Base-by-base conservation (phyloP, 1,140 invertebrate genomes). In the Lasioglossum albipes region DNA sequence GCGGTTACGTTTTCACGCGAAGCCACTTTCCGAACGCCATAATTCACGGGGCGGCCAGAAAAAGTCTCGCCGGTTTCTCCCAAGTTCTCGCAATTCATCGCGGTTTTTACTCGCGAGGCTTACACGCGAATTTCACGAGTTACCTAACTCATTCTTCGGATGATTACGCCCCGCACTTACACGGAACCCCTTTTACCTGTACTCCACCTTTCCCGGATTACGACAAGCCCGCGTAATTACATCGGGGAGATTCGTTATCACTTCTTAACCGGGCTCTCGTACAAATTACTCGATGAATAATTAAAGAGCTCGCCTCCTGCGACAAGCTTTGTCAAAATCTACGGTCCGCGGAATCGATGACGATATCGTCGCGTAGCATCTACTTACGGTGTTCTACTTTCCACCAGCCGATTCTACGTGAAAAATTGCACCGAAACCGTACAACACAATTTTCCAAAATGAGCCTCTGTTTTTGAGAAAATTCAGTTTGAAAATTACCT, bases 81-180 rank as follows among this genome's bases (percentile, higher is more conserved):
- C 61, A 66, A 66, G 73, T 65, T 75, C 45, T 66, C 45, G 73
- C 73, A 75, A 75, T 75, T 75, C 62, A 75, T 75, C 73, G 73
- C 62, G 73, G 45, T 75, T 75, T 75, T 75, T 75, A 75, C 73
- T 75, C 45, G 73, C 45, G 16, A 75, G 73, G 42, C 73, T 75
- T 75, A 75, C 62, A 62, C 65, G 73, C 73, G 73, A 59, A 64
- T 79, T 79, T 73, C 68, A 66, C 31, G 69, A 73, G 36, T 65
- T 49, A 41, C 62, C 71, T 75, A 61, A 75, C 62, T 75, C 65
- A 80, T 80, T 80, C 65, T 80, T 80, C 73, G 70, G 52, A 80
- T 62, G 65, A 68, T 80, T 75, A 80, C 72, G 75, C 54, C 75
- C 64, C 54, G 27, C 72, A 64, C 42, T 82, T 65, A 74, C 77